phyloP scores from a whole-genome alignment of 2,888 invertebrate species.

The Encarsia formosa region DNA sequence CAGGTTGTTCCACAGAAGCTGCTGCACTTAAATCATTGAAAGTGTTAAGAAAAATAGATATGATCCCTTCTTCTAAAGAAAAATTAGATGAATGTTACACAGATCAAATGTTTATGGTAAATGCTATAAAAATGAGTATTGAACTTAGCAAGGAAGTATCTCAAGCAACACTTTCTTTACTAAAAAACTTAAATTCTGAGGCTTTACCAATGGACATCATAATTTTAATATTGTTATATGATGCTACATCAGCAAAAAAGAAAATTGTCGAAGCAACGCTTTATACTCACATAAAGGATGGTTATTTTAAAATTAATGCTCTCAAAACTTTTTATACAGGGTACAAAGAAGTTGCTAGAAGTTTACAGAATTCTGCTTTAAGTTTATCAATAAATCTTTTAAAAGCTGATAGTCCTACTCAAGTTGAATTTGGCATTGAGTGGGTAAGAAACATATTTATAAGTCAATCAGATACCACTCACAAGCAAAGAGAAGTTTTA shows the following conservation, averaged over 20 bases:
- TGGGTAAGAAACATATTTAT: constrained; percentile 45
- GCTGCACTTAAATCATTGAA: constrained; percentile 38
- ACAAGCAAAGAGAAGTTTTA: constrained; percentile 44
- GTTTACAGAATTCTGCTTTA: constrained; percentile 39
- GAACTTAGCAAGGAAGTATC: constrained; percentile 56
- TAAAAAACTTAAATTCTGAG: constrained; percentile 56
- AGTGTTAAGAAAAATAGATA: constrained; percentile 38
- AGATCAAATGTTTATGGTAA: constrained; percentile 59
- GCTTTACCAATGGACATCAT: constrained; percentile 68
- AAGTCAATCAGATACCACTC: constrained; percentile 35
- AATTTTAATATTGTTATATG: constrained; percentile 62
- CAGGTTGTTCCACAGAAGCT: constrained; percentile 49
- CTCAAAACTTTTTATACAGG: constrained; percentile 52
- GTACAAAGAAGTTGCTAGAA: constrained; percentile 40
- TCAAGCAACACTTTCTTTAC: constrained; percentile 59
- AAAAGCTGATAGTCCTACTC: constrained; percentile 39
- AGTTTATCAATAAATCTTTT: constrained; percentile 40
- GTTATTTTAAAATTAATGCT: constrained; percentile 58
- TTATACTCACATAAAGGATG: constrained; percentile 60
- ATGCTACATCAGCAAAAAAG: constrained; percentile 42
- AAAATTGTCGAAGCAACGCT: constrained; percentile 61
- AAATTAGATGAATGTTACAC: constrained; percentile 56
- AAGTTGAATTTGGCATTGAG: constrained; percentile 41
- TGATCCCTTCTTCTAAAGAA: constrained; percentile 45
- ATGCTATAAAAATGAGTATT: constrained; percentile 58